A percentile compares a stretch with the other conserved stretches of the same genome.
These are phyloP conservation scores for Aphis craccivora DNA, from an alignment of 1,140 invertebrate species.

Conservation along the genomic window DNA sequence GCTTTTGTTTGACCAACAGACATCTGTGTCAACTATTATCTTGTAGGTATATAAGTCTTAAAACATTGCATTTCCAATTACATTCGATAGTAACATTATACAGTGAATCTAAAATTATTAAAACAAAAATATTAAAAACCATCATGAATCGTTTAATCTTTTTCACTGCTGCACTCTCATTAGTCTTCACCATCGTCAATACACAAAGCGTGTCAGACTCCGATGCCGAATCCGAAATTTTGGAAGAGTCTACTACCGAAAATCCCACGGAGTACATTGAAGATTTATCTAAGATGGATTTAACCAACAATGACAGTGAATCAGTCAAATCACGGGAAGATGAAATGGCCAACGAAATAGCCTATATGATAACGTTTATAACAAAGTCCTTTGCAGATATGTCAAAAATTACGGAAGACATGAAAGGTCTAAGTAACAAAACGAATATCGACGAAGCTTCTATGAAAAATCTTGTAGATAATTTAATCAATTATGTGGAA, in stretches of 20 bases:
- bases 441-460: neutral
- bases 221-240: neutral
- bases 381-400: neutral
- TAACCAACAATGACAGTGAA: neutral
- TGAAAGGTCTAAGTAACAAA: neutral
- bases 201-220: neutral
- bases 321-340: neutral
- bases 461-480: neutral
- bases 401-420: slow-evolving; percentile 1
- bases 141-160: slow-evolving; percentile 40
- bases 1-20: neutral
- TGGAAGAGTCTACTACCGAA: neutral
- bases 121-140: neutral
- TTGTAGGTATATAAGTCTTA: neutral
- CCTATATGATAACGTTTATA: neutral
- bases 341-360: neutral
- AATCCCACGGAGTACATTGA: neutral
- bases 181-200: neutral
- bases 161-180: neutral
- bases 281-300: neutral
- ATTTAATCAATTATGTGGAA: neutral
- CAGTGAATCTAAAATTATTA: neutral
- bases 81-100: neutral
- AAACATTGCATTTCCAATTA: neutral
- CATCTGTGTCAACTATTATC: slow-evolving; percentile 30